Evolutionary conservation across 2,888 invertebrate genomes (phyloP).

Genomic region (Anthophora plumipes): DNA sequence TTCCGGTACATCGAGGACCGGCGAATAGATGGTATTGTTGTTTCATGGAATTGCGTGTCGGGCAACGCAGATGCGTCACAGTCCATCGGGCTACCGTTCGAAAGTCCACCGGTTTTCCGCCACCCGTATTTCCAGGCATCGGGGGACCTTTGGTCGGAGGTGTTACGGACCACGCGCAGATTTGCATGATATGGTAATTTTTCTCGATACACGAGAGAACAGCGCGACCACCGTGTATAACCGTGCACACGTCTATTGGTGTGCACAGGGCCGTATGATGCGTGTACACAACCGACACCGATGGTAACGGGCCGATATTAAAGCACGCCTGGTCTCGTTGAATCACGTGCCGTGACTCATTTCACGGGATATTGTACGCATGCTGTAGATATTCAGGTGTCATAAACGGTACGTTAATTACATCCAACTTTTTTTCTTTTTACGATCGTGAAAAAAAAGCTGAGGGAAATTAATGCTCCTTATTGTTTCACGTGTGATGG

Average conservation of each 20-base stretch:
- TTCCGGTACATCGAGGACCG: slow-evolving; percentile 36
- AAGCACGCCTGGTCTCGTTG: slow-evolving; percentile 40
- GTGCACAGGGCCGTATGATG: neutral
- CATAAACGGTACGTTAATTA: slow-evolving; percentile 26
- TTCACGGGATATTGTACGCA: slow-evolving; percentile 1
- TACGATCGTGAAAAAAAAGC: no score
- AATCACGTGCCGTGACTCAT: slow-evolving; percentile 36
- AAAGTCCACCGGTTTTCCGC: slow-evolving; percentile 46
- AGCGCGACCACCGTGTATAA: neutral
- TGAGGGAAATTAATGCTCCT: no score
- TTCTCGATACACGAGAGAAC: slow-evolving; percentile 63
- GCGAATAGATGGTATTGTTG: slow-evolving; percentile 36
- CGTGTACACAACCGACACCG: neutral
- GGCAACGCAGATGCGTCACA: slow-evolving; percentile 35
- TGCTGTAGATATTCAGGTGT: slow-evolving; percentile 29
- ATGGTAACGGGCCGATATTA: slow-evolving; percentile 47
- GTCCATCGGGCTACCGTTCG: slow-evolving; percentile 26
- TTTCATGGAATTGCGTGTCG: slow-evolving; percentile 47
- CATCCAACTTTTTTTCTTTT: no score
- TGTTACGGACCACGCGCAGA: slow-evolving; percentile 56
- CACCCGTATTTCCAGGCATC: slow-evolving; percentile 8
- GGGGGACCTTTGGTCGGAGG: slow-evolving; percentile 45
- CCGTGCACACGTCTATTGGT: slow-evolving; percentile 1
- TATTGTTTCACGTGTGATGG: no score
- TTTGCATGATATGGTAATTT: slow-evolving; percentile 78